These are phyloP conservation scores for Apamea epomidion DNA, from an alignment of 2,888 invertebrate species.

Conservation along the genomic window DNA sequence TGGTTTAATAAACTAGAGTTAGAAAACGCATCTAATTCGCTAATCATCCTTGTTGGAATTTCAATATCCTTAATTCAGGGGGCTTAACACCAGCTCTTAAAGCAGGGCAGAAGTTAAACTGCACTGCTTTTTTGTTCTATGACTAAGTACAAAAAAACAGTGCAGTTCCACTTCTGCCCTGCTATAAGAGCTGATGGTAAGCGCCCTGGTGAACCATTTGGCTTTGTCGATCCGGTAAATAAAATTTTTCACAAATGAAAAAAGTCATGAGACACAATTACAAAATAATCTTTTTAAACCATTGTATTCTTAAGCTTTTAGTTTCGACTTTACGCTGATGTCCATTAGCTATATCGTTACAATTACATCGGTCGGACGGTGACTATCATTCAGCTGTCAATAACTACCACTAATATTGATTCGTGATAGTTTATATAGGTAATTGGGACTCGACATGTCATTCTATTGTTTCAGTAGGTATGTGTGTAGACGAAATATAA, in stretches of 20 bases:
- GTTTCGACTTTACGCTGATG: not conserved
- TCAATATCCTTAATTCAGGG: too few relatives aligned
- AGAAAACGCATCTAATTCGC: not conserved
- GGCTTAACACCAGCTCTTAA: too few relatives aligned
- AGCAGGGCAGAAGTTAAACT: too few relatives aligned
- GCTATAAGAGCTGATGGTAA: too few relatives aligned
- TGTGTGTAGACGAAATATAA: not conserved
- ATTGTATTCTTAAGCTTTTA: slow-evolving; percentile 3
- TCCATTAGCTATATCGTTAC: slow-evolving; percentile 8
- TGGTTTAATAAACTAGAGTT: not conserved
- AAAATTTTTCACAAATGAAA: not conserved
- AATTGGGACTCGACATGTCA: slow-evolving; percentile 23
- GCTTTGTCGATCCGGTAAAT: not conserved
- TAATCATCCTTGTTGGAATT: too few relatives aligned
- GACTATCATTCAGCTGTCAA: slow-evolving; percentile 16
- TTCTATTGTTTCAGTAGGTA: not conserved
- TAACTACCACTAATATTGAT: slow-evolving; percentile 35
- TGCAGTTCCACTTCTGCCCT: too few relatives aligned
- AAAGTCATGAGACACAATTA: not conserved
- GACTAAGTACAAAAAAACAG: too few relatives aligned
- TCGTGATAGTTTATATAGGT: not conserved
- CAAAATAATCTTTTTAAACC: not conserved
- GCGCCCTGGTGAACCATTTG: not conserved
- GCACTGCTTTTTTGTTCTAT: too few relatives aligned
- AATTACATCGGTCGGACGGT: not conserved